These are phyloP conservation scores for Drosophila siamana DNA, from an alignment of 2,888 invertebrate genomes.

Conservation along the genomic window DNA sequence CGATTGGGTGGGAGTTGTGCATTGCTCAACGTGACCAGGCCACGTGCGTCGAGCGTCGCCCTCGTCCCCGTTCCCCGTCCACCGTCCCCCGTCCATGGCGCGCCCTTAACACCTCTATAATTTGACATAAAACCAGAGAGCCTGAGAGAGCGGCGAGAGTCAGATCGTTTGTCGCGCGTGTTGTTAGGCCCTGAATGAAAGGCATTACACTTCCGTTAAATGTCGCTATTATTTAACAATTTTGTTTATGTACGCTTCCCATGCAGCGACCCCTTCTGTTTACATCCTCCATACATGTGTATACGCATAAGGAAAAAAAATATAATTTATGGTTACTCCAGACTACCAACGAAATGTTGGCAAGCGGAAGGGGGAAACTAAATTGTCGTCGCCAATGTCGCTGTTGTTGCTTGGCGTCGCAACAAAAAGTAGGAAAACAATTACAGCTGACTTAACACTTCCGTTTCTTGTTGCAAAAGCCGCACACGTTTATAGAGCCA, in stretches of 20 bases:
- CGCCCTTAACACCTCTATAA: conserved; percentile 61
- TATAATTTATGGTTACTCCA: conserved; percentile 76
- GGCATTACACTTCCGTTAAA: conserved; percentile 74
- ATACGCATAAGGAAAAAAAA: conserved; percentile 30
- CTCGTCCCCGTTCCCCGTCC: neutral
- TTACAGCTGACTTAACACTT: conserved; percentile 81
- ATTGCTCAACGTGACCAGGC: conserved; percentile 1
- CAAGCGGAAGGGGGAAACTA: conserved; percentile 48
- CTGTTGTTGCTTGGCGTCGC: conserved; percentile 27
- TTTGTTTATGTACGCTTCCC: conserved; percentile 68
- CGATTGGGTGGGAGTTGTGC: neutral
- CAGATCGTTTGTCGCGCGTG: conserved; percentile 76
- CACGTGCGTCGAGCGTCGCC: conserved; percentile 19
- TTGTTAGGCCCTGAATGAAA: conserved; percentile 53
- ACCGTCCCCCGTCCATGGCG: neutral
- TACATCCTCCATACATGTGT: neutral
- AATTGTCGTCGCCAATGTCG: conserved; percentile 64
- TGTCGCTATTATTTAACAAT: conserved; percentile 79
- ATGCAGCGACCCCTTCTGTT: conserved; percentile 39
- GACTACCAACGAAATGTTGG: conserved; percentile 28
- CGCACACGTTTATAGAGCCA: conserved; percentile 66
- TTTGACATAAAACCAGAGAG: conserved; percentile 57
- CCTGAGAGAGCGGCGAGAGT: conserved; percentile 16
- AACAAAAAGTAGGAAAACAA: conserved; percentile 74
- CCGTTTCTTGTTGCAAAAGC: conserved; percentile 75